Evolutionary conservation across 2,888 invertebrate genomes (phyloP), one percentile per base, ranked within the genome.

Genomic region (Parochlus steinenii): DNA sequence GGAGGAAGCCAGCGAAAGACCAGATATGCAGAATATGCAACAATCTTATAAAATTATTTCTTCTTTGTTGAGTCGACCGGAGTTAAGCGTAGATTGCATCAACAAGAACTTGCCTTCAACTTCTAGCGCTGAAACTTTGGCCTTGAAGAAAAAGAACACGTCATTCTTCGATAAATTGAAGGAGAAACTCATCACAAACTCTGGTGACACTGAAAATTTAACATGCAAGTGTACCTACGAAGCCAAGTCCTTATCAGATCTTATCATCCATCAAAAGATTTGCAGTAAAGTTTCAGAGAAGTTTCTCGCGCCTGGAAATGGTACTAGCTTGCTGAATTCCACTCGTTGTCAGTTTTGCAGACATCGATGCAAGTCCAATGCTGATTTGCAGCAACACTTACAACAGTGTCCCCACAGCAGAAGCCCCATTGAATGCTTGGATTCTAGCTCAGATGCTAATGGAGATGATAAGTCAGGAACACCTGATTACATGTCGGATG

Each of bases 291-390:
- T 59, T 40, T 56, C 63, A 23, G 48, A 63, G 25, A 68, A 63
- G 51, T 43, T 57, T 8, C 20, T 18, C 3, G 26, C 31, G 3
- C 55, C 57, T 11, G 52, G 54, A 2, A 44, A 46, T 38, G 41
- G 34, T 29, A 50, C 49, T 3, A 7, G 16, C 16, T 22, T 22
- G 10, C 28, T 65, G 47, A 71, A 75, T 42, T 79, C 82, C 10
- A 78, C 81, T 32, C 68, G 86, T 39, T 87, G 87, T 53, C 83
- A 83, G 55, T 74, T 77, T 52, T 87, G 87, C 54, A 69, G 85
- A 42, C 83, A 82, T 53, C 68, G 85, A 40, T 87, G 85, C 56
- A 86, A 86, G 59, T 81, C 80, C 17, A 81, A 80, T 45, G 68
- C 73, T 4, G 86, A 85, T 58, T 63, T 87, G 31, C 63, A 74